phyloP scores from a whole-genome alignment of 2,797 vertebrate genomes.

The Sebastes reedi region DNA sequence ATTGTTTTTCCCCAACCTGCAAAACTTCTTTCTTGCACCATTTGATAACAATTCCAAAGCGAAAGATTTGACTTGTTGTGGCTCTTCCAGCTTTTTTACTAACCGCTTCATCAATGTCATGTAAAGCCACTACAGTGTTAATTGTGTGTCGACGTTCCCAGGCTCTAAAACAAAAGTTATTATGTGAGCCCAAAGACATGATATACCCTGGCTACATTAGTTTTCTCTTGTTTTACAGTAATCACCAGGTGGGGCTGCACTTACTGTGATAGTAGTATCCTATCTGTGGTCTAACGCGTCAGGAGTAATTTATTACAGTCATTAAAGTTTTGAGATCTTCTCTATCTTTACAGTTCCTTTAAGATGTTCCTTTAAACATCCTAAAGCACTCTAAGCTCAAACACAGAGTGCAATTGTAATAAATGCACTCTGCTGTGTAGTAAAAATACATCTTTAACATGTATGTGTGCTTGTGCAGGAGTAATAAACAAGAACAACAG shows the following conservation, averaged over 20 bases:
- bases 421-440: neutral
- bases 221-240: slow-evolving; percentile 28
- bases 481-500: neutral
- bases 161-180: slow-evolving; percentile 58
- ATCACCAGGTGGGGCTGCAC: slow-evolving; percentile 21
- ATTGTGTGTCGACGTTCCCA: slow-evolving; percentile 60
- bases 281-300: slow-evolving; percentile 3
- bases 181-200: slow-evolving; percentile 26
- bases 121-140: slow-evolving; percentile 42
- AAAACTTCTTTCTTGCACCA: slow-evolving; percentile 20
- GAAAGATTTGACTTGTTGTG: slow-evolving; percentile 33
- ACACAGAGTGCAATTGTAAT: neutral
- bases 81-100: slow-evolving; percentile 36
- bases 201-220: slow-evolving; percentile 33
- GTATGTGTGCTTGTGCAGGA: neutral
- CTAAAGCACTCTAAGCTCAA: neutral
- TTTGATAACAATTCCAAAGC: slow-evolving; percentile 10
- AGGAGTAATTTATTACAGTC: slow-evolving; percentile 30
- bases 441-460: neutral
- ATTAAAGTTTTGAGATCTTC: slow-evolving; percentile 13
- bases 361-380: neutral
- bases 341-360: neutral
- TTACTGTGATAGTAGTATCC: slow-evolving; percentile 4
- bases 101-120: slow-evolving; percentile 62
- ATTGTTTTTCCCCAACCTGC: slow-evolving; percentile 18